Base-by-base conservation (phyloP, 2,888 invertebrate genomes). In the Carpatolechia fugitivella region DNA sequence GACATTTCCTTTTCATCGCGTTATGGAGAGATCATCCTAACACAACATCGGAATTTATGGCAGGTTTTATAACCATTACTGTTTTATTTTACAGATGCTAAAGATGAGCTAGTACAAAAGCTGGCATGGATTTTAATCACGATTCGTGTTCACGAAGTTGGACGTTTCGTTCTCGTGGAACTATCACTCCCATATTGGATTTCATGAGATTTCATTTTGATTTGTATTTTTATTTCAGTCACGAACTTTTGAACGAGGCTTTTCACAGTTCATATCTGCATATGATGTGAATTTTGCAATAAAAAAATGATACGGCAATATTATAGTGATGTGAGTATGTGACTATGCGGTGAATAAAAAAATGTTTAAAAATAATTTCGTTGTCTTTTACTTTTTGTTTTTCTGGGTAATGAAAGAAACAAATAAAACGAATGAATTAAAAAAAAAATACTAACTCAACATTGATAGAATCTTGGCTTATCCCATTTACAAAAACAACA, bases 1-100 rank as follows among this genome's bases (percentile, higher is more conserved):
- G 68, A 69, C 65, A 70, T 72, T 76, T 79, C 67, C 71, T 75
- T 76, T 79, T 74, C 70, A 76, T 67, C 59, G 69, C 69, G 72
- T 74, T 70, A 29, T n/a, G 13, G 29, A 44, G 20, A 44, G 44
- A 3, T 20, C 16, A 40, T 8, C 18, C 10, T 41, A 41, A 8
- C 40, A 10, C n/a, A 18, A 18, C 69, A 70, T 62, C 61, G 64
- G 58, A 59, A 59, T 56, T 24, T 24, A 24, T 24, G 6, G 24
- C 24, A 24, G 24, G 24, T 24, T 24, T 24, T 24, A 24, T 24
- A 24, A 24, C 24, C 24, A 24, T 24, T 24, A 24, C 24, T 24
- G 24, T 4, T 24, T 24, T 24, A 6, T 6, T 24, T 4, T 6
- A 24, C n/a, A 24, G 6, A 24, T 24, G 6, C 3, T 24, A 24